Evolutionary conservation across 1,140 invertebrate genomes (phyloP).

Genomic region (Listronotus oregonensis): DNA sequence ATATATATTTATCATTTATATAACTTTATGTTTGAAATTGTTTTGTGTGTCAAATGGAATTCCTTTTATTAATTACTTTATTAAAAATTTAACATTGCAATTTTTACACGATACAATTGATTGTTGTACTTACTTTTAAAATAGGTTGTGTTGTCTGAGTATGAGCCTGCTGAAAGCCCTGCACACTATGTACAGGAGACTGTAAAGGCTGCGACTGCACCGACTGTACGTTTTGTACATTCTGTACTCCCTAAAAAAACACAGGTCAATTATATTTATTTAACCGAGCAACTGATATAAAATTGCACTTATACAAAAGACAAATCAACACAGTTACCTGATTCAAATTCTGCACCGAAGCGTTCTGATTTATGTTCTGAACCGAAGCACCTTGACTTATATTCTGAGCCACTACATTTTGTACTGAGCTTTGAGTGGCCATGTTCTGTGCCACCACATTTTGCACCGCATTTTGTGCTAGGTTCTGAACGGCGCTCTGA

Average conservation of each 20-base stretch:
- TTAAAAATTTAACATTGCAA: too few relatives aligned
- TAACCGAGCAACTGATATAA: too few relatives aligned
- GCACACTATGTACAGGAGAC: slow-evolving; percentile 26
- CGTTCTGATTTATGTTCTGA: slow-evolving; percentile 24
- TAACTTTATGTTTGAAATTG: too few relatives aligned
- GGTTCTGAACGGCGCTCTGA: slow-evolving; percentile 25
- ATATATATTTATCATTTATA: too few relatives aligned
- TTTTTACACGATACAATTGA: too few relatives aligned
- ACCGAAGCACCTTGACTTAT: slow-evolving; percentile 14
- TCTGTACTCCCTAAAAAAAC: slow-evolving; percentile 27
- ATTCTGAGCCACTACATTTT: slow-evolving; percentile 21
- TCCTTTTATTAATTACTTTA: too few relatives aligned
- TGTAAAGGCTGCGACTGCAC: slow-evolving; percentile 23
- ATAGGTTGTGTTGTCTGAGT: slow-evolving; percentile 46
- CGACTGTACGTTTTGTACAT: slow-evolving; percentile 28
- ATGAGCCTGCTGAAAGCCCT: slow-evolving; percentile 42
- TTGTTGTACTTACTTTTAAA: slow-evolving; percentile 41
- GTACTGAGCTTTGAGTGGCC: slow-evolving; percentile 18
- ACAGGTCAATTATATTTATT: too few relatives aligned
- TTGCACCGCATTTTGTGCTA: slow-evolving; percentile 20
- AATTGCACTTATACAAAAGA: background rate
- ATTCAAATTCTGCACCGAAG: slow-evolving; percentile 21
- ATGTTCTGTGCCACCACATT: slow-evolving; percentile 29
- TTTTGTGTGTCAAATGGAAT: too few relatives aligned
- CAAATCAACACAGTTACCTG: slow-evolving; percentile 2